Percentiles rank a stretch among this genome's conserved stretches.
phyloP scores from a whole-genome alignment of 2,113 vertebrate species.

The Oreotrochilus melanogaster region DNA sequence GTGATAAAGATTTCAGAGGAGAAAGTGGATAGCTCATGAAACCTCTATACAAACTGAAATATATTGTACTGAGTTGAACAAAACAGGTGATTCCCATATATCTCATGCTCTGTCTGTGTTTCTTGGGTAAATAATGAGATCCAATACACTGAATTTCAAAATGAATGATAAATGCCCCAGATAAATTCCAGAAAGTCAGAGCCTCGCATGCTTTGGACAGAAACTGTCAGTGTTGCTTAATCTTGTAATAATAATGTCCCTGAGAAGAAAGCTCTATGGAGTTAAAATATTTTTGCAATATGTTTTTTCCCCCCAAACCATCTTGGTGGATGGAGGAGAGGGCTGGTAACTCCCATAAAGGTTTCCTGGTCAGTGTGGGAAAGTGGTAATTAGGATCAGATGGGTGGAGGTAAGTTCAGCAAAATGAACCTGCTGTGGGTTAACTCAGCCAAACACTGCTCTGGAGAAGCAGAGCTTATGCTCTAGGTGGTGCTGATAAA shows the following conservation, averaged over 20 bases:
- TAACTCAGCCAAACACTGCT: background rate
- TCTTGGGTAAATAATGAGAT: background rate
- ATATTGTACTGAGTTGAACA: background rate
- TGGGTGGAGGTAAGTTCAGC: background rate
- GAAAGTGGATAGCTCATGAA: background rate
- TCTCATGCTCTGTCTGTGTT: background rate
- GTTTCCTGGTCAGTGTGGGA: background rate
- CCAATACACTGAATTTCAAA: background rate
- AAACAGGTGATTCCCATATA: background rate
- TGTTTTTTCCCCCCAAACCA: background rate
- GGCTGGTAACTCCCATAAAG: background rate
- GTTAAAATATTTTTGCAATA: background rate
- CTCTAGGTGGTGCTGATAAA: background rate
- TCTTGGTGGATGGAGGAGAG: background rate
- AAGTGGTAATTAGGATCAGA: background rate
- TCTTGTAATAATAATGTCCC: background rate
- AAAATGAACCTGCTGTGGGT: background rate
- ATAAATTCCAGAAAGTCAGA: background rate
- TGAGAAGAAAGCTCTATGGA: background rate
- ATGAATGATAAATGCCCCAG: background rate
- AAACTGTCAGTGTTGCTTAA: background rate
- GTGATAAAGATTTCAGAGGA: background rate
- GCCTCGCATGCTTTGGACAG: background rate
- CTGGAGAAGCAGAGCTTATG: background rate
- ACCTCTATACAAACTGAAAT: background rate